Conservation (phyloP, 2,888 invertebrate species). For the Nezara viridula region DNA sequence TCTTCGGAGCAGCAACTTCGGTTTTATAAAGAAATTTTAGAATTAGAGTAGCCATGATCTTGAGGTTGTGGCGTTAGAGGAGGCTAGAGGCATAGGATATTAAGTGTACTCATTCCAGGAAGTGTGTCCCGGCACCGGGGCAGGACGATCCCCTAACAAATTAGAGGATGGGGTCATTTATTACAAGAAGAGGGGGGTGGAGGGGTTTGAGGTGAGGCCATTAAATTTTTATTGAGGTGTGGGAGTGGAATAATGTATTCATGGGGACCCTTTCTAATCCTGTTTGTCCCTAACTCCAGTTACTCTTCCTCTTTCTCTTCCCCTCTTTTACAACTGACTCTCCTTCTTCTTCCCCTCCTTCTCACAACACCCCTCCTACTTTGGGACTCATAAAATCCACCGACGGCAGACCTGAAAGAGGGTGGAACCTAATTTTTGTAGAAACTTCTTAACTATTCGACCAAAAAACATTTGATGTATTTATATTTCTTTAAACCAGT, state of each 20-base stretch:
- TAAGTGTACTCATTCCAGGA: conserved; percentile 28
- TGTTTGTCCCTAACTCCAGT: conserved; percentile 49
- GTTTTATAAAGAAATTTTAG: not conserved
- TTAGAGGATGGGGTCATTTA: conserved; percentile 30
- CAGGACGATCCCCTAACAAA: conserved; percentile 28
- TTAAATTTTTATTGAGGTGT: conserved; percentile 43
- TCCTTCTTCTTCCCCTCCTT: not conserved
- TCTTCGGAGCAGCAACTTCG: no score
- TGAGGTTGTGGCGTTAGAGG: not conserved
- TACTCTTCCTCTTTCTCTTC: conserved; percentile 33
- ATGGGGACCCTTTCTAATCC: conserved; percentile 44
- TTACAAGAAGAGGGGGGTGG: not conserved
- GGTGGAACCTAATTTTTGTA: not conserved
- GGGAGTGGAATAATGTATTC: conserved; percentile 35
- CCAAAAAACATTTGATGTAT: not conserved
- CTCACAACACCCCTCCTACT: not conserved
- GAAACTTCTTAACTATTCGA: not conserved
- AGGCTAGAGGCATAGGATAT: not conserved
- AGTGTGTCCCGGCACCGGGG: not conserved
- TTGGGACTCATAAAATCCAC: not conserved
- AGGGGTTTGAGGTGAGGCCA: conserved; percentile 32
- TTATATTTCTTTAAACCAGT: no score
- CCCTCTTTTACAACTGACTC: conserved; percentile 30
- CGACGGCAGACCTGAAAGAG: not conserved
- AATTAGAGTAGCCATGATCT: not conserved